phyloP scores from a whole-genome alignment of 2,888 invertebrate genomes.

The Pseudoips prasinana region DNA sequence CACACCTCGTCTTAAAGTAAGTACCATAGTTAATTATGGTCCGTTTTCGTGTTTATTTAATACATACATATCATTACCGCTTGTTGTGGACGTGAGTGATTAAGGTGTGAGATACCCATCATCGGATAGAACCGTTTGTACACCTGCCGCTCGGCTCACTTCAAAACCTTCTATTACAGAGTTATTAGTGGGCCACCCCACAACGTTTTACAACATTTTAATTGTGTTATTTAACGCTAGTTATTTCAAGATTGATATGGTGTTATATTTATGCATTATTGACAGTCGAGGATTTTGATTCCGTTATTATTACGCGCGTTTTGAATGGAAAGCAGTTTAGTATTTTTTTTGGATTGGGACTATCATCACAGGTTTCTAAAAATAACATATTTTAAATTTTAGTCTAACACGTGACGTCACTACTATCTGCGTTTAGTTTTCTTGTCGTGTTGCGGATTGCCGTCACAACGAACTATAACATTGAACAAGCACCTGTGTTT shows the following conservation, averaged over 20 bases:
- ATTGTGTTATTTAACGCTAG: constrained; percentile 69
- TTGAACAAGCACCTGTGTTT: too few species aligned
- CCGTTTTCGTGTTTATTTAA: constrained; percentile 61
- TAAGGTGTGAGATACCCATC: constrained; percentile 58
- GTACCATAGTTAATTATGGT: constrained; percentile 49
- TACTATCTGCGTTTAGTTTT: too few species aligned
- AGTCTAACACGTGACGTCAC: too few species aligned
- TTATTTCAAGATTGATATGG: constrained; percentile 46
- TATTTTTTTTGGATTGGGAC: too few species aligned
- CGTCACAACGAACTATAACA: too few species aligned
- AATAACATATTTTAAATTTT: too few species aligned
- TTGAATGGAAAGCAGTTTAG: too few species aligned
- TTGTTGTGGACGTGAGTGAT: constrained; percentile 62
- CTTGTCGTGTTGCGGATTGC: too few species aligned
- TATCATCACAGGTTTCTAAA: too few species aligned
- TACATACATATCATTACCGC: constrained; percentile 61
- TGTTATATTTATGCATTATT: constrained; percentile 47
- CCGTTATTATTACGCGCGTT: constrained; percentile 16
- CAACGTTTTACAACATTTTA: constrained; percentile 64
- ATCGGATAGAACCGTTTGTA: constrained; percentile 45
- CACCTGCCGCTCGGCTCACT: constrained; percentile 57
- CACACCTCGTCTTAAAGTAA: constrained; percentile 34
- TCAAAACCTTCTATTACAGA: constrained; percentile 62
- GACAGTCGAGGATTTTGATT: constrained; percentile 30
- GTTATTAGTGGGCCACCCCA: constrained; percentile 64